Conservation (phyloP, 2,797 vertebrate genomes). For the Mus spretus region DNA sequence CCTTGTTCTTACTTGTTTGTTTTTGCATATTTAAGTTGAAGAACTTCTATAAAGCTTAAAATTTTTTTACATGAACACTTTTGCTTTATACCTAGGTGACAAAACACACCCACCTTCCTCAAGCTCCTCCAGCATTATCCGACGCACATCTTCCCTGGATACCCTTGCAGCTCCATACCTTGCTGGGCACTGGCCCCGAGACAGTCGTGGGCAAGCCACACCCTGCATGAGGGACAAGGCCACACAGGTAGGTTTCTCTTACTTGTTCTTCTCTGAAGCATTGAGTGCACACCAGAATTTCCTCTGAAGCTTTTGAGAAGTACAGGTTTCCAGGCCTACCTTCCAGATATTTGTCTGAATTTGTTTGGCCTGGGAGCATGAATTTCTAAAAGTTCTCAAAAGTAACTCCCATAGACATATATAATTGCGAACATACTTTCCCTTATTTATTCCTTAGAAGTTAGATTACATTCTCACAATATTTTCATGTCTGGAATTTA, state of each 20-base stretch:
- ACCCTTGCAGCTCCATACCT: slow-evolving; percentile 94
- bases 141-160: slow-evolving; percentile 94
- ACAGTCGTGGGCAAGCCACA: slow-evolving; percentile 93
- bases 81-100: slow-evolving; percentile 85
- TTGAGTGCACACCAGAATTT: not conserved
- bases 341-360: not conserved
- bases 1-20: slow-evolving; percentile 24
- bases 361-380: not conserved
- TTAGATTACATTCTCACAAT: slow-evolving; percentile 23
- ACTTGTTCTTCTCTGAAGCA: slow-evolving; percentile 11
- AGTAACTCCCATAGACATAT: not conserved
- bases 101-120: slow-evolving; percentile 88
- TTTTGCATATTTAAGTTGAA: slow-evolving; percentile 50
- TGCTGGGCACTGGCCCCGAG: slow-evolving; percentile 97
- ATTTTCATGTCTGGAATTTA: slow-evolving; percentile 46
- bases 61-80: slow-evolving; percentile 53
- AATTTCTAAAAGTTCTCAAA: not conserved
- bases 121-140: slow-evolving; percentile 90
- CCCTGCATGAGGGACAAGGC: slow-evolving; percentile 99
- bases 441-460: not conserved
- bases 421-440: not conserved
- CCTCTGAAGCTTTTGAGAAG: not conserved
- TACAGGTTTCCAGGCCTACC: not conserved
- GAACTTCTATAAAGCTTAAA: slow-evolving; percentile 56
- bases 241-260: slow-evolving; percentile 93